Base-by-base conservation (phyloP, 2,888 invertebrate species). In the Trissolcus japonicus region DNA sequence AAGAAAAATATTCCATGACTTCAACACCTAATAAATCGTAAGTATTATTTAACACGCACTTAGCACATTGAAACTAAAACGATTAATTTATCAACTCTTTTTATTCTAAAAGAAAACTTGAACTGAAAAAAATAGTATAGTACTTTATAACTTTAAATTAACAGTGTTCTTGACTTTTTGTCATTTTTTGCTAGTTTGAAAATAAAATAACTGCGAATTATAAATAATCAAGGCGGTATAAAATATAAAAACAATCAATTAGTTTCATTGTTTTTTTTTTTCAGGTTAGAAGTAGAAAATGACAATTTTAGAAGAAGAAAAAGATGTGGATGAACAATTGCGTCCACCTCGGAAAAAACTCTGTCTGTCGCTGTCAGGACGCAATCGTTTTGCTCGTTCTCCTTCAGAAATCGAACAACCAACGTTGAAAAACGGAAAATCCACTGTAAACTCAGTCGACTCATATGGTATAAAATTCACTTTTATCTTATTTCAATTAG, bases 231-330 rank as follows among this genome's bases (percentile, higher is more conserved):
- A 25, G 25, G 25, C 25, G 25, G 19, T 19, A 1, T 41, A 43
- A 11, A 4, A 4, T 46, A 46, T 46, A 46, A 46, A 46, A 14
- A 46, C 16, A 61, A 40, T n/a, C 21, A 48, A 43, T 48, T 29
- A 29, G 41, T n/a, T 41, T n/a, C 40, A 29, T 46, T 65, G 16
- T 25, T 41, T 41, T 77, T 78, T 19, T 41, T 41, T 77, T 78
- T 19, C 46, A 90, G 90, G 89, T 89, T 86, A 86, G 35, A 35
- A 35, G 83, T 84, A 86, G 88, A 90, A 90, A 88, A 90, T 90
- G 90, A 90, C 90, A 88, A 90, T 90, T 86, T 88, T 90, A 89
- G 89, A 89, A 86, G 89, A 89, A 87, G 89, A 89, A 85, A 89
- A 90, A 88, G 89, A 90, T 84, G 86, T 87, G 84, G 89, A 89